Conservation (phyloP, 2,797 vertebrate species). For the Pachyuromys duprasi region DNA sequence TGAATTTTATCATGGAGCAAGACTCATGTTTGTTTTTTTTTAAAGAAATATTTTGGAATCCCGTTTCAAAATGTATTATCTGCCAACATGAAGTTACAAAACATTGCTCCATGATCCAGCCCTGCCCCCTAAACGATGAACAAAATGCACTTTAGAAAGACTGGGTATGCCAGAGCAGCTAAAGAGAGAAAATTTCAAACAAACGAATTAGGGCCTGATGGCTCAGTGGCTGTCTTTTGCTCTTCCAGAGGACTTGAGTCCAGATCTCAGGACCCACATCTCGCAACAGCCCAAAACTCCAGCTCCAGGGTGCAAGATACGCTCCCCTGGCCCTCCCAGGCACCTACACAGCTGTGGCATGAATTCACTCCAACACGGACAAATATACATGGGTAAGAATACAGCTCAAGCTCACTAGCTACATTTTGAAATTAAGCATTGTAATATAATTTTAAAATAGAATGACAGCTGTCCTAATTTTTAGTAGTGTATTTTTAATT, state of each 20-base stretch:
- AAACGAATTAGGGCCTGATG: background rate
- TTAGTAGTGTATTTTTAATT: background rate
- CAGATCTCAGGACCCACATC: background rate
- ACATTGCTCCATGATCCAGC: background rate
- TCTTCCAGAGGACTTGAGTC: background rate
- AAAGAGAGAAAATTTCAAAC: background rate
- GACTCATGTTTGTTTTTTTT: background rate
- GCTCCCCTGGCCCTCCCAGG: no score
- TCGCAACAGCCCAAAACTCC: background rate
- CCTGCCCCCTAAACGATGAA: background rate
- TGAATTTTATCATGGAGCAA: background rate
- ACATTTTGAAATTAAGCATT: background rate
- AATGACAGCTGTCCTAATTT: background rate
- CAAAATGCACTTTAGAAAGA: background rate
- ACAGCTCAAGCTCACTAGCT: background rate
- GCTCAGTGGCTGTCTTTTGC: background rate
- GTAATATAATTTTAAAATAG: background rate
- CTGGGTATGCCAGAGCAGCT: background rate
- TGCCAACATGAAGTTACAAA: background rate
- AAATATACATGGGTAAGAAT: background rate
- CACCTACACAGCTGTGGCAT: background rate
- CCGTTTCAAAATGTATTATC: slow-evolving; percentile 29
- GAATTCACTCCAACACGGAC: no score
- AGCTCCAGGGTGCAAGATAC: background rate
- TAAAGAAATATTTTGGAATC: slow-evolving; percentile 39